Evolutionary conservation across 2,888 invertebrate genomes (phyloP).

Genomic region (Eupithecia insigniata): DNA sequence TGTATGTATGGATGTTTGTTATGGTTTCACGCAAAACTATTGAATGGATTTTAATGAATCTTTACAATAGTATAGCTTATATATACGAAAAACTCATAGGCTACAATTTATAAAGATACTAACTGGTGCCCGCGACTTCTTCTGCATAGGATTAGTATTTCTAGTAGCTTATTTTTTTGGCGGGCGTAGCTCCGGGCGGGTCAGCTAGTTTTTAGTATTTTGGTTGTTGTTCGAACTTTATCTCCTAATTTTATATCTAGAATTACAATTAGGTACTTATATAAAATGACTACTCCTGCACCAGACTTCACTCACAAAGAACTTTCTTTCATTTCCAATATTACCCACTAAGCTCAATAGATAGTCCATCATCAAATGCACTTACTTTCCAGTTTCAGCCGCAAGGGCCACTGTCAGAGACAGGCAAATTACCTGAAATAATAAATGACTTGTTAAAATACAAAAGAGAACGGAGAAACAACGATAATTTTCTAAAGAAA

Average conservation of each 20-base stretch:
- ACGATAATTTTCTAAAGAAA: neutral
- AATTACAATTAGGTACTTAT: neutral
- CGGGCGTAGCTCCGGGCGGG: too few species aligned
- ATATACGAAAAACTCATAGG: too few species aligned
- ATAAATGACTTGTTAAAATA: slow-evolving; percentile 43
- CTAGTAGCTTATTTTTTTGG: too few species aligned
- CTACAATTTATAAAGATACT: too few species aligned
- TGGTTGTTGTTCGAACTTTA: neutral
- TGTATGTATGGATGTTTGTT: too few species aligned
- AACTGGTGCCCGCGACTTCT: too few species aligned
- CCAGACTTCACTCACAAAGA: neutral
- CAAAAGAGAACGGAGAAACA: neutral
- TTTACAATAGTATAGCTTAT: too few species aligned
- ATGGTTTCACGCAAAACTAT: too few species aligned
- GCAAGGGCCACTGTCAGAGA: slow-evolving; percentile 67
- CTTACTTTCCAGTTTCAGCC: slow-evolving; percentile 61
- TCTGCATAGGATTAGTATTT: too few species aligned
- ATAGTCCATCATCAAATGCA: slow-evolving; percentile 10
- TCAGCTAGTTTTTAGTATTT: neutral
- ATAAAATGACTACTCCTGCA: neutral
- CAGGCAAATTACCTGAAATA: slow-evolving; percentile 70
- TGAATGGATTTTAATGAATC: too few species aligned
- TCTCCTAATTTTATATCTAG: neutral
- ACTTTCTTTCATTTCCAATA: neutral
- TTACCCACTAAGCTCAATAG: neutral